Conservation (phyloP, 2,888 invertebrate species). For the Ectemnius continuus region DNA sequence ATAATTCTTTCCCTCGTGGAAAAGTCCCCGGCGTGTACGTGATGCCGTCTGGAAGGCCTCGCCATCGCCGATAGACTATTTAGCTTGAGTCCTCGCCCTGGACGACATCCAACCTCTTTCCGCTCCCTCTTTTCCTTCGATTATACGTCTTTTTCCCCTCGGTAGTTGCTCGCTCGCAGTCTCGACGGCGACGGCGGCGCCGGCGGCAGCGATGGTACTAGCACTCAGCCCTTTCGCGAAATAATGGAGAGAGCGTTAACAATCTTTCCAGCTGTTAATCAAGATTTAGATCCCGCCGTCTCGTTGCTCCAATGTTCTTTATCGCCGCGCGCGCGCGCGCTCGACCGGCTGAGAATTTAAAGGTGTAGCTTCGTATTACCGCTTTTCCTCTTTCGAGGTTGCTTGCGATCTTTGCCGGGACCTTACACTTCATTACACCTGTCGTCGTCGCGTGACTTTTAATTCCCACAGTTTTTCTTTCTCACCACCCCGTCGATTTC, state of each 20-base stretch:
- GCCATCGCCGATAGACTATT: conserved; percentile 47
- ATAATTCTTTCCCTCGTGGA: conserved; percentile 17
- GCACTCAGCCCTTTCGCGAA: conserved; percentile 39
- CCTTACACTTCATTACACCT: conserved; percentile 38
- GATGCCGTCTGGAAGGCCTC: conserved; percentile 25
- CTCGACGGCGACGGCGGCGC: too few relatives aligned
- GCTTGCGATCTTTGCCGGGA: conserved; percentile 31
- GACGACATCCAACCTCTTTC: conserved; percentile 53
- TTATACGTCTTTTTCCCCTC: conserved; percentile 37
- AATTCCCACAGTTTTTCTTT: conserved; percentile 30
- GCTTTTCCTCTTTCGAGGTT: conserved; percentile 17
- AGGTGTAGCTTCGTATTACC: conserved; percentile 38
- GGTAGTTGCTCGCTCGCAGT: background rate
- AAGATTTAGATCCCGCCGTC: conserved; percentile 54
- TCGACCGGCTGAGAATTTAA: conserved; percentile 38
- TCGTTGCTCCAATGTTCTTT: conserved; percentile 35
- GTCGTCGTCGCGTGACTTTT: conserved; percentile 41
- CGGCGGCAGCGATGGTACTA: conserved; percentile 18
- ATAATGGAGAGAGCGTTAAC: conserved; percentile 59
- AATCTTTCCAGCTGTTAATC: conserved; percentile 62
- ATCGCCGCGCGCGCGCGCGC: conserved; percentile 11
- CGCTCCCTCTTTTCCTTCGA: conserved; percentile 16
- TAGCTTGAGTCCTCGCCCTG: conserved; percentile 35
- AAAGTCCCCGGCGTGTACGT: conserved; percentile 27
- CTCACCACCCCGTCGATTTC: background rate